phyloP scores from a whole-genome alignment of 2,113 vertebrate species.

The Nibea coibor region DNA sequence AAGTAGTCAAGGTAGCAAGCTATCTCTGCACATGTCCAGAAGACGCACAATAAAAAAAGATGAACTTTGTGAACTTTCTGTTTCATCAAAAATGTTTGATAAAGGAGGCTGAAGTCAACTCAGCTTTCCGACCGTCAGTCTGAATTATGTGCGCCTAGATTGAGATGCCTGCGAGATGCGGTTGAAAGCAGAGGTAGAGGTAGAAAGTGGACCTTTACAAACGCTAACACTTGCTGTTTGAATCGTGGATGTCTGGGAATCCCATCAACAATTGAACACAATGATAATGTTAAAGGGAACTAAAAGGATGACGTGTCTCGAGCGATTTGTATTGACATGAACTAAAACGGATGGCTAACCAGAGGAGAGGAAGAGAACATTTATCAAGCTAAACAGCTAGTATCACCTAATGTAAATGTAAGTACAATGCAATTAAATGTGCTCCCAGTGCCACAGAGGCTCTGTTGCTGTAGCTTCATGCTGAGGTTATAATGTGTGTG shows the following conservation, averaged over 20 bases:
- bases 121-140: not conserved
- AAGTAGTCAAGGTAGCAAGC: not conserved
- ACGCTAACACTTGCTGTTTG: not conserved
- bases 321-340: not conserved
- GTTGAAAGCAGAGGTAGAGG: not conserved
- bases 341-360: not conserved
- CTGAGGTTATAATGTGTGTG: slow-evolving; percentile 17
- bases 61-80: not conserved
- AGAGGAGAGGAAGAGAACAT: not conserved
- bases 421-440: not conserved
- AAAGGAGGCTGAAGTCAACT: not conserved
- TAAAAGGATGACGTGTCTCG: not conserved
- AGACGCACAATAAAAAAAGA: too few relatives aligned
- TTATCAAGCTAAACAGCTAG: not conserved
- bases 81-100: not conserved
- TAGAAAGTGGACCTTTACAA: not conserved
- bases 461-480: not conserved
- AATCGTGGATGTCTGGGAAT: not conserved
- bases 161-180: not conserved
- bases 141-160: not conserved
- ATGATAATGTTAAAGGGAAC: not conserved
- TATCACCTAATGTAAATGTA: not conserved
- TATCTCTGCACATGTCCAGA: too few relatives aligned
- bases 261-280: not conserved
- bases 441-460: not conserved